phyloP scores from a whole-genome alignment of 64 coral and sea anemone genomes.

The Stylophora pistillata region DNA sequence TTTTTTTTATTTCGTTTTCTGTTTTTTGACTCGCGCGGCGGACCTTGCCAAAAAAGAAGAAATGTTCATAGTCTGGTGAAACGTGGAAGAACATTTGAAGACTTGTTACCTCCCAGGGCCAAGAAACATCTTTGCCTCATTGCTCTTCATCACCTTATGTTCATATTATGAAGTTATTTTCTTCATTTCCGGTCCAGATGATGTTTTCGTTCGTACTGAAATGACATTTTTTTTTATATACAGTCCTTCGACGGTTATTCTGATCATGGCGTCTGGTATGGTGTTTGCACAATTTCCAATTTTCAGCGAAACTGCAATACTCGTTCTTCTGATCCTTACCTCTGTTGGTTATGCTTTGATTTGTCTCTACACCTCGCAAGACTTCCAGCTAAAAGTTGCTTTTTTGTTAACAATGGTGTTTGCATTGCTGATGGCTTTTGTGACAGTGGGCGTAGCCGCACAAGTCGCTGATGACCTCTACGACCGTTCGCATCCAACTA shows the following conservation, averaged over 20 bases:
- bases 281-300: slow-evolving; percentile 22
- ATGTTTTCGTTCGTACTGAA: too few species aligned
- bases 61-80: too few species aligned
- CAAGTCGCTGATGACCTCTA: slow-evolving; percentile 62
- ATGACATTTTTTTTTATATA: not conserved
- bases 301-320: not conserved
- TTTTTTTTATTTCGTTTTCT: too few species aligned
- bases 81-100: too few species aligned
- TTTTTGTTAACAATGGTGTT: slow-evolving; percentile 77
- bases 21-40: too few species aligned
- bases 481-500: not conserved
- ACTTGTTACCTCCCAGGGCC: too few species aligned
- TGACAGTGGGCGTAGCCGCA: slow-evolving; percentile 70
- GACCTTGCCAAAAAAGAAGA: too few species aligned
- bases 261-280: slow-evolving; percentile 76
- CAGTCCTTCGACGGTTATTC: slow-evolving; percentile 93
- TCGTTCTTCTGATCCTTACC: slow-evolving; percentile 46
- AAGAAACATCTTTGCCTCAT: too few species aligned
- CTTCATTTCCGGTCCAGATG: too few species aligned
- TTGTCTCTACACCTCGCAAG: slow-evolving; percentile 80
- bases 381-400: slow-evolving; percentile 83
- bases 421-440: slow-evolving; percentile 79
- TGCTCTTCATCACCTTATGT: too few species aligned
- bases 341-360: slow-evolving; percentile 62
- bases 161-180: too few species aligned